Base-by-base conservation (phyloP, 2,113 vertebrate genomes). In the Rhegmatorhina hoffmannsi region DNA sequence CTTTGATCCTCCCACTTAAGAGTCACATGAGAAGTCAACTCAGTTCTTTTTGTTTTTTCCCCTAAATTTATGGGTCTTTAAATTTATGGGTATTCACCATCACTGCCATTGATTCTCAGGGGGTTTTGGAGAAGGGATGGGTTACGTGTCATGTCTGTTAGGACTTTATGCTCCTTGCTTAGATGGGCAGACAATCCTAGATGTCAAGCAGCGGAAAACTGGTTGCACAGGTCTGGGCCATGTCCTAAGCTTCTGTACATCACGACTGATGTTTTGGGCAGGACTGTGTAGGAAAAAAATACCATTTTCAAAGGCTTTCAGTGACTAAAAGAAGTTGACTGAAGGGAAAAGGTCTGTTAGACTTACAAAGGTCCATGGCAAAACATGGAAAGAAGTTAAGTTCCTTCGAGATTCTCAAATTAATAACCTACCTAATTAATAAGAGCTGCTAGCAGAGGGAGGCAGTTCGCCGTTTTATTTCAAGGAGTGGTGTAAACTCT, bases 161-260 rank as follows among this genome's bases (percentile, higher is more conserved):
- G 31, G 44, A n/a, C 62, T 72, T 68, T 23, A 15, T 38, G 44
- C 15, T 79, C 47, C 67, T 64, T 62, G 36, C n/a, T 90, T 9
- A 40, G 52, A 44, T 0, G 0, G 11, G 14, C 70, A 72, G 67
- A 70, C 0, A 0, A 50, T 55, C 18, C 33, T 3, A 13, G 58
- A 84, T 21, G 70, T 5, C 0, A 2, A 72, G 70, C 36, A 15
- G 77, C 5, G 40, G 19, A 19, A 46, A 95, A 79, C 94, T n/a
- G 78, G 96, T 75, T 66, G 29, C 78, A 73, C 96, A 44, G 56
- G 94, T 95, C 74, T 50, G 23, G 16, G 17, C 49, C 2, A 18
- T 19, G 49, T 87, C 87, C 87, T 73, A 36, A 60, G 66, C 70
- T 68, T 67, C 49, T 67, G 59, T 40, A 60, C 69, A 50, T 81